These are phyloP conservation scores for Coregonus suidteri DNA, from an alignment of 2,797 vertebrate species.

Conservation along the genomic window DNA sequence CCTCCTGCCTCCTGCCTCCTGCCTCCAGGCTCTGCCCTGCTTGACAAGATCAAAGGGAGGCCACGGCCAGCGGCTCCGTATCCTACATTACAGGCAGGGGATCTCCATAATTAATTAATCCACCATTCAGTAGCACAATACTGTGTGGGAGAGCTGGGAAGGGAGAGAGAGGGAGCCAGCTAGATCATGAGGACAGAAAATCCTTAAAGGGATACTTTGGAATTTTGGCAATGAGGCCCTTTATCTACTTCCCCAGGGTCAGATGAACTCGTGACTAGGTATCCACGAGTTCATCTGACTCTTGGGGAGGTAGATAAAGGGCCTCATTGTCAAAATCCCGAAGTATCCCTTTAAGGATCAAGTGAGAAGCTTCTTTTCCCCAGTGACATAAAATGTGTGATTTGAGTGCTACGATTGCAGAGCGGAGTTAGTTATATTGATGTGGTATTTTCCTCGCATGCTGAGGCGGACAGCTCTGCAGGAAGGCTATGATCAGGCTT, in stretches of 20 bases:
- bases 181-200: slow-evolving; percentile 26
- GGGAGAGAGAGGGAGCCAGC: background rate
- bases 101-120: slow-evolving; percentile 64
- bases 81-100: slow-evolving; percentile 59
- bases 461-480: slow-evolving; percentile 16
- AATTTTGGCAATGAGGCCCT: no score
- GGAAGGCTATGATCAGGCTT: slow-evolving; percentile 34
- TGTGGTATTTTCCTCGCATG: background rate
- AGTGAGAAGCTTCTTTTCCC: slow-evolving; percentile 34
- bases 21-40: slow-evolving; percentile 61
- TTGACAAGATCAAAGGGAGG: slow-evolving; percentile 56
- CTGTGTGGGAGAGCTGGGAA: slow-evolving; percentile 31
- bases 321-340: no score
- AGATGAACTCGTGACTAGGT: no score
- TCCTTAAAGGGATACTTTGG: background rate
- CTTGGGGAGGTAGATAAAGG: no score
- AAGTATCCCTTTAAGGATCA: background rate
- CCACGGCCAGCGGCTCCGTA: slow-evolving; percentile 49
- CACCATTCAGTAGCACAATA: slow-evolving; percentile 40
- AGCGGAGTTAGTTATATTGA: background rate
- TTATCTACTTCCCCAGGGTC: no score
- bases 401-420: background rate
- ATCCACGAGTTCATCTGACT: no score
- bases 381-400: slow-evolving; percentile 3
- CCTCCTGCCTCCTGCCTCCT: slow-evolving; percentile 60